A percentile compares a stretch with the other conserved stretches of the same genome.
Conservation (phyloP, 2,888 invertebrate species). For the Ectobius pallidus region DNA sequence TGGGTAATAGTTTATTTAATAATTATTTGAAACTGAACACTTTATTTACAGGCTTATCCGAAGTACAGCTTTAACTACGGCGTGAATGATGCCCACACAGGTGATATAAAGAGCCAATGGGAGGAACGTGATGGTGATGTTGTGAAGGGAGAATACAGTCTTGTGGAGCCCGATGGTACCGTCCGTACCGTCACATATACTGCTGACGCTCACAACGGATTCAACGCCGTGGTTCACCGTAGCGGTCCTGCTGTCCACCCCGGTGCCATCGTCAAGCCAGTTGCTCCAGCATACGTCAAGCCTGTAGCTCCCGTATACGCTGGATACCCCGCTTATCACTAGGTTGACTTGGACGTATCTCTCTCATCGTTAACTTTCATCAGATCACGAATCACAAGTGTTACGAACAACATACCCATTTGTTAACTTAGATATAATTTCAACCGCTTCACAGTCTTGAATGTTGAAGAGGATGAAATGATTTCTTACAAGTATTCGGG, state of each 20-base stretch:
- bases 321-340: slow-evolving; percentile 3
- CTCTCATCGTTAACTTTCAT: too few species aligned
- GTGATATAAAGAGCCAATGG: slow-evolving; percentile 30
- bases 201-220: slow-evolving; percentile 47
- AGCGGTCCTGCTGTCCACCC: slow-evolving; percentile 43
- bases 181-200: slow-evolving; percentile 46
- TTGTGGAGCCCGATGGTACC: slow-evolving; percentile 25
- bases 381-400: too few species aligned
- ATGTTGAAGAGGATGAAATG: too few species aligned
- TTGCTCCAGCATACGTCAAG: slow-evolving; percentile 25
- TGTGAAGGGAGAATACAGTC: slow-evolving; percentile 31
- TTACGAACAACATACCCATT: too few species aligned
- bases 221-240: slow-evolving; percentile 47
- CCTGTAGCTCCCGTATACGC: slow-evolving; percentile 1
- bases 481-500: too few species aligned
- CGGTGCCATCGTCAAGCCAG: not conserved
- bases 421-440: too few species aligned
- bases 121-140: slow-evolving; percentile 26
- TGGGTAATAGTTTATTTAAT: too few species aligned
- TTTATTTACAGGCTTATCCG: slow-evolving; percentile 12
- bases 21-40: too few species aligned
- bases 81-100: slow-evolving; percentile 27
- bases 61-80: slow-evolving; percentile 29
- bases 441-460: too few species aligned
- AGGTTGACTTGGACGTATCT: too few species aligned